These are phyloP conservation scores for Phainopepla nitens DNA, from an alignment of 2,113 vertebrate species.

Conservation along the genomic window DNA sequence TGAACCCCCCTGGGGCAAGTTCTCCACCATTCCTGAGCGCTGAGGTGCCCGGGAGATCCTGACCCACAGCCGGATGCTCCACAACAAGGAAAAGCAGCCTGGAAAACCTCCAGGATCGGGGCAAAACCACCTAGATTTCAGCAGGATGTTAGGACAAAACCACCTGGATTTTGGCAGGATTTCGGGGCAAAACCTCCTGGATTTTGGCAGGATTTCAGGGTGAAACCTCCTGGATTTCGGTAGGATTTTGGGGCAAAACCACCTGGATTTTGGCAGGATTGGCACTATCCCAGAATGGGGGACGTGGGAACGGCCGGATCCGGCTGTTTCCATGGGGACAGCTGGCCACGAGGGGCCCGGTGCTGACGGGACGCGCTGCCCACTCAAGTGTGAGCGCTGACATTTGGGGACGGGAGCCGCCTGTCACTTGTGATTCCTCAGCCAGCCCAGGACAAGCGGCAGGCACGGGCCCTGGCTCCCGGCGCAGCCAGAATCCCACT, in stretches of 20 bases:
- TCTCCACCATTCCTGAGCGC: too few species aligned
- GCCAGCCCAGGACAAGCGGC: background rate
- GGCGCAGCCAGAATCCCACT: fast-evolving
- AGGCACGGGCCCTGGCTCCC: fast-evolving
- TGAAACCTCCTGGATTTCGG: too few species aligned
- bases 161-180: background rate
- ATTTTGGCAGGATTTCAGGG: too few species aligned
- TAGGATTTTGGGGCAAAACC: too few species aligned
- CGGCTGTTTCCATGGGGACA: background rate
- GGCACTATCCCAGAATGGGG: fast-evolving
- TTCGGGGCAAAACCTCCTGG: background rate
- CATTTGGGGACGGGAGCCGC: background rate
- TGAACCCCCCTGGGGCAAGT: too few species aligned
- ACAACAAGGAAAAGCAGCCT: fast-evolving
- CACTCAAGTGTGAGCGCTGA: background rate
- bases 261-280: background rate
- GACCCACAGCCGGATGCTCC: fast-evolving
- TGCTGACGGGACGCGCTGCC: background rate
- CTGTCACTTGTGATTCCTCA: background rate
- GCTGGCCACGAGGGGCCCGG: background rate
- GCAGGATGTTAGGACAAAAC: too few species aligned
- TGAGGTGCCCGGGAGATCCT: background rate
- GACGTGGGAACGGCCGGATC: fast-evolving
- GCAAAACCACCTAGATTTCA: background rate
- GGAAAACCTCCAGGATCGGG: background rate